Evolutionary conservation across 2,888 invertebrate species (phyloP).

Genomic region (Xestia ashworthii): DNA sequence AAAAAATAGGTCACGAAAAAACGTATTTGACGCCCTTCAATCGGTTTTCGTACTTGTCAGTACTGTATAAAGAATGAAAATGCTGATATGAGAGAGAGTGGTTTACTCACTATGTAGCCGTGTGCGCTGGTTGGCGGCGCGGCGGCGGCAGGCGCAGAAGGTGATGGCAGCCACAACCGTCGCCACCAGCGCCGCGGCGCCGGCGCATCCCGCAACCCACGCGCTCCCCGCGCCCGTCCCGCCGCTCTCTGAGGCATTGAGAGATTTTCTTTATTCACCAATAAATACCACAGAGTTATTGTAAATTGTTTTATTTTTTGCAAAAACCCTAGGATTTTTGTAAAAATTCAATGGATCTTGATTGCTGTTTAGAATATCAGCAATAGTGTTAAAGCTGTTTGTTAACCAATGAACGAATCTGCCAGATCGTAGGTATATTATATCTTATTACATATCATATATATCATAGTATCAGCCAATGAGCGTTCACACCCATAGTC

Average conservation of each 20-base stretch:
- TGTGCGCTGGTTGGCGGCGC: slow-evolving; percentile 88
- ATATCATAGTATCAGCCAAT: neutral
- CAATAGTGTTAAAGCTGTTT: neutral
- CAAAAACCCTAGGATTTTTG: neutral
- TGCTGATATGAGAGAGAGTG: neutral
- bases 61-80: neutral
- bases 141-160: slow-evolving; percentile 94
- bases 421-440: neutral
- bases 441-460: too few relatives aligned
- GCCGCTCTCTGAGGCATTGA: slow-evolving; percentile 80
- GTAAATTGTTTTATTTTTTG: neutral
- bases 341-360: neutral
- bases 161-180: slow-evolving; percentile 93
- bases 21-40: neutral
- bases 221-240: slow-evolving; percentile 92
- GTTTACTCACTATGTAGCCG: slow-evolving; percentile 83
- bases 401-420: neutral
- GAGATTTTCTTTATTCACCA: neutral
- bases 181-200: slow-evolving; percentile 93
- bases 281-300: neutral
- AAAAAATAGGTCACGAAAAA: neutral
- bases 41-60: neutral
- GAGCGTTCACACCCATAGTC: neutral
- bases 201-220: slow-evolving; percentile 94
- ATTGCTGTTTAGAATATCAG: neutral